Conservation (phyloP, 2,113 vertebrate genomes). For the Fregata magnificens region DNA sequence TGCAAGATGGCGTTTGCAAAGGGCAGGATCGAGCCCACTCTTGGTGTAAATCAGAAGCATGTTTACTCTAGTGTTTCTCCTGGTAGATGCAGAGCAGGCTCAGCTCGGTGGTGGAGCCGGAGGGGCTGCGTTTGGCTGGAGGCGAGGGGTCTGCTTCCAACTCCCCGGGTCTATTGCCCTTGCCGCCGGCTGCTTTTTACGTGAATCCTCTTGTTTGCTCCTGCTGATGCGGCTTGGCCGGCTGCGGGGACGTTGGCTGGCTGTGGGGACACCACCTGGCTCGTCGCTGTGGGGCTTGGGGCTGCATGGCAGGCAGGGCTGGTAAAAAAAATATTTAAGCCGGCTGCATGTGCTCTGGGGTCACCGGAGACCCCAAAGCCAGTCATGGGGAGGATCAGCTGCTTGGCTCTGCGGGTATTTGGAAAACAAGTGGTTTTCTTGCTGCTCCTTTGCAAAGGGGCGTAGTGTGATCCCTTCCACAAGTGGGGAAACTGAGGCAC, state of each 20-base stretch:
- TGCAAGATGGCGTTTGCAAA: fast-evolving
- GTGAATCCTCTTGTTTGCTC: fast-evolving
- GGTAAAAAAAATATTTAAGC: not conserved
- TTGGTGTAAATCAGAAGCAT: not conserved
- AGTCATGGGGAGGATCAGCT: fast-evolving
- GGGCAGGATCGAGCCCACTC: not conserved
- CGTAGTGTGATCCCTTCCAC: fast-evolving
- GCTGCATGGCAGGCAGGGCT: not conserved
- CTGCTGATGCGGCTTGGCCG: fast-evolving
- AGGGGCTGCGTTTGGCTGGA: not conserved
- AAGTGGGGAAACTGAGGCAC: not conserved
- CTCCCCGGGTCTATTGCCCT: fast-evolving
- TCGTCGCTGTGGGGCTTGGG: not conserved
- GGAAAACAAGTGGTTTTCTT: not conserved
- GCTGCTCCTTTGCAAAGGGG: not conserved
- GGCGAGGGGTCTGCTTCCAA: not conserved
- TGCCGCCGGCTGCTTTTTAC: not conserved
- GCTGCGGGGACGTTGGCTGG: not conserved
- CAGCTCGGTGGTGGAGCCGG: not conserved
- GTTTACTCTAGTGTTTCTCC: not conserved
- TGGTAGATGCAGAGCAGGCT: not conserved
- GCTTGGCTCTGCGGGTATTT: not conserved
- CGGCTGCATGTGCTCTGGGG: not conserved
- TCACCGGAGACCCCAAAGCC: not conserved
- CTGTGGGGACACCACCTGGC: fast-evolving